Evolutionary conservation across 1,140 invertebrate genomes (phyloP).

Genomic region (Eumeta japonica): DNA sequence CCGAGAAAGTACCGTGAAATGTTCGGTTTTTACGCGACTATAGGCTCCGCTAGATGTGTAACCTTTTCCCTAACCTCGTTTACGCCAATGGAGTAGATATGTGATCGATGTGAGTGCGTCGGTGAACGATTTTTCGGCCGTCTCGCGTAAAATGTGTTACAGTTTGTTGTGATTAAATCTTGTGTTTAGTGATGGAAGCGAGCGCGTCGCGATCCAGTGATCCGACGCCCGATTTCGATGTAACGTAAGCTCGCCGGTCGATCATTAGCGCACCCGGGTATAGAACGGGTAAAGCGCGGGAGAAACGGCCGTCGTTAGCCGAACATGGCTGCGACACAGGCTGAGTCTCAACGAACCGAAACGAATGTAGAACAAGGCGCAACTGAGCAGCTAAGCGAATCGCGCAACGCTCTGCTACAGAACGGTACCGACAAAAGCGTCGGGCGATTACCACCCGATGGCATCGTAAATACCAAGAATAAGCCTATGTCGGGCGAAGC

Average conservation of each 20-base stretch:
- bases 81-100: slow-evolving; percentile 68
- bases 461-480: slow-evolving; percentile 54
- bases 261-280: slow-evolving; percentile 51
- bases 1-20: slow-evolving; percentile 53
- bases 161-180: slow-evolving; percentile 56
- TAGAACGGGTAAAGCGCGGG: slow-evolving; percentile 54
- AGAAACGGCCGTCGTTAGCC: slow-evolving; percentile 53
- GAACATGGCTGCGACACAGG: slow-evolving; percentile 67
- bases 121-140: slow-evolving; percentile 62
- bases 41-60: slow-evolving; percentile 57
- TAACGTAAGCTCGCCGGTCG: slow-evolving; percentile 58
- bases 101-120: slow-evolving; percentile 66
- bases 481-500: slow-evolving; percentile 51
- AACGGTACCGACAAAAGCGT: slow-evolving; percentile 60
- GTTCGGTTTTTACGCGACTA: slow-evolving; percentile 51
- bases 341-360: slow-evolving; percentile 64
- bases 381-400: slow-evolving; percentile 61
- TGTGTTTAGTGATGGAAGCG: slow-evolving; percentile 59
- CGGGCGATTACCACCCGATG: slow-evolving; percentile 53
- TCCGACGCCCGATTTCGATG: slow-evolving; percentile 57
- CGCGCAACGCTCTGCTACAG: slow-evolving; percentile 61
- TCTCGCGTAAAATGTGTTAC: slow-evolving; percentile 36
- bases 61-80: slow-evolving; percentile 69
- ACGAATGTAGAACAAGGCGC: slow-evolving; percentile 61
- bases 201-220: slow-evolving; percentile 55